Conservation (phyloP, 2,888 invertebrate species). For the Monopis laevigella region DNA sequence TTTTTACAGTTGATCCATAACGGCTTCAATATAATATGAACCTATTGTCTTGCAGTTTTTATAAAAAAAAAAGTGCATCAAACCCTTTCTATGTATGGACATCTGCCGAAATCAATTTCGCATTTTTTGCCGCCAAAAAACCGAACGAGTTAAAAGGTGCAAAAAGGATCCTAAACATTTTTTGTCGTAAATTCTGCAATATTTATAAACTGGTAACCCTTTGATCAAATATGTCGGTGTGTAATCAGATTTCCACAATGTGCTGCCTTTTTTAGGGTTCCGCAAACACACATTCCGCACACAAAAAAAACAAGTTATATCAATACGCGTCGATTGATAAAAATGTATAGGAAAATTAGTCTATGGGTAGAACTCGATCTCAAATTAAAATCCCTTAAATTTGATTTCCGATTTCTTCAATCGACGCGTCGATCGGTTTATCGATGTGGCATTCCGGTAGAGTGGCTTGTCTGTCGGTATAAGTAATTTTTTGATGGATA, state of each 20-base stretch:
- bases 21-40: constrained; percentile 27
- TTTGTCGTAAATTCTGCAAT: constrained; percentile 35
- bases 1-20: constrained; percentile 31
- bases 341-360: too few species aligned
- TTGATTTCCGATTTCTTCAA: too few species aligned
- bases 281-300: too few species aligned
- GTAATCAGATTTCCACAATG: constrained; percentile 66
- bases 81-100: constrained; percentile 62
- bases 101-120: constrained; percentile 65
- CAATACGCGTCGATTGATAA: too few species aligned
- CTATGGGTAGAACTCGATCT: too few species aligned
- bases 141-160: constrained; percentile 33
- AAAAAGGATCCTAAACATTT: constrained; percentile 44
- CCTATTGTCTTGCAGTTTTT: constrained; percentile 25
- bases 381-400: too few species aligned
- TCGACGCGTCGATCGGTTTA: too few species aligned
- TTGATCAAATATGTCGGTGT: constrained; percentile 49
- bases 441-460: too few species aligned
- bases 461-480: too few species aligned
- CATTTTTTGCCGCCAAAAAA: constrained; percentile 52
- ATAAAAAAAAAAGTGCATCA: constrained; percentile 32
- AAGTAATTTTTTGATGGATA: too few species aligned
- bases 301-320: too few species aligned
- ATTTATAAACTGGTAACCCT: constrained; percentile 58
- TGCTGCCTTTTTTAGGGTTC: constrained; percentile 55